phyloP scores from a whole-genome alignment of 2,797 vertebrate species.

The Megaceryle alcyon region DNA sequence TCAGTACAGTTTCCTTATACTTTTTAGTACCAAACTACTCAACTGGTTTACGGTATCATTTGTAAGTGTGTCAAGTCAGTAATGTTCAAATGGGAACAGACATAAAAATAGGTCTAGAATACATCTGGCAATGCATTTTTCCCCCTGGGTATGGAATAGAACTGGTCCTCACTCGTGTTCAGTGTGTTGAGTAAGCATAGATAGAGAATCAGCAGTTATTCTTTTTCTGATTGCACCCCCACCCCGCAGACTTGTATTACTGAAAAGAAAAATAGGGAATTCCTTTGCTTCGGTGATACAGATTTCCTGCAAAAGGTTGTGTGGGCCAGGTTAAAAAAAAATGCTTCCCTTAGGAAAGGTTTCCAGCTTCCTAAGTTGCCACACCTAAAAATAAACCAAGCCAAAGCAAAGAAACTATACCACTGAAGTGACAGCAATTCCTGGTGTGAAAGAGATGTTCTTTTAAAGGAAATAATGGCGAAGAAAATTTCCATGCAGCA shows the following conservation, averaged over 20 bases:
- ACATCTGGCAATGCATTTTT: not conserved
- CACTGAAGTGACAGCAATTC: not conserved
- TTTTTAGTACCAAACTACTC: not conserved
- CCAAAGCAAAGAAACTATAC: not conserved
- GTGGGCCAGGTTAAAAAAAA: not conserved
- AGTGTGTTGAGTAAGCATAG: not conserved
- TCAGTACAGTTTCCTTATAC: rapidly evolving
- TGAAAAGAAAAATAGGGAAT: not conserved
- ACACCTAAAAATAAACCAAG: not conserved
- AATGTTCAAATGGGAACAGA: not conserved
- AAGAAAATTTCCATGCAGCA: not conserved
- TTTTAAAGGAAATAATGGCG: not conserved
- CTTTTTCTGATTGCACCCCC: not conserved
- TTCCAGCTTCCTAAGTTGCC: not conserved
- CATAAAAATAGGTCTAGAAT: not conserved
- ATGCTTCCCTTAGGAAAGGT: not conserved
- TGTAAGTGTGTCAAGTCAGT: not conserved
- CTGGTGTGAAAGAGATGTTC: not conserved
- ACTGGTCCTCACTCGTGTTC: not conserved
- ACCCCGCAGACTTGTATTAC: rapidly evolving
- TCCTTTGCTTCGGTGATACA: not conserved
- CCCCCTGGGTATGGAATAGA: not conserved
- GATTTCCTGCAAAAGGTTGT: not conserved
- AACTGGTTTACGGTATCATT: not conserved
- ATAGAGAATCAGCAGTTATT: not conserved